Conservation (phyloP, 2,797 vertebrate genomes). For the Gobionotothen gibberifrons region DNA sequence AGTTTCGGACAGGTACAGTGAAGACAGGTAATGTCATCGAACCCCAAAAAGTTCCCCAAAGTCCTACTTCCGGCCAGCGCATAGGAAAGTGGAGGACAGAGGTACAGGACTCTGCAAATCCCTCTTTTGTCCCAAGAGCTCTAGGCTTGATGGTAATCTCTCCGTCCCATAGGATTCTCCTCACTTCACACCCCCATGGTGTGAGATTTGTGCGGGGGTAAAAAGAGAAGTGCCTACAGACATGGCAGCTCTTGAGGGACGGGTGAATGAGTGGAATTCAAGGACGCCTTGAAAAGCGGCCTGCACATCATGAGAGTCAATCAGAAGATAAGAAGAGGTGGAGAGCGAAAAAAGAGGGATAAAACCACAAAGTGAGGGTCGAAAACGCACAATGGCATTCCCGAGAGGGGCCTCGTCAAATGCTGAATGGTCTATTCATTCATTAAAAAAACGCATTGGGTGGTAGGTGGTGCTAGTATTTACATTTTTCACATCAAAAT, state of each 20-base stretch:
- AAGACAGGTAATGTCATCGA: conserved; percentile 34
- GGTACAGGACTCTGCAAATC: conserved; percentile 76
- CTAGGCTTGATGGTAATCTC: conserved; percentile 80
- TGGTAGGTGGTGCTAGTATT: conserved; percentile 53
- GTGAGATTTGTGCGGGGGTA: conserved; percentile 76
- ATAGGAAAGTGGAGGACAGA: conserved; percentile 50
- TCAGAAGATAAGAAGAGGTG: conserved; percentile 75
- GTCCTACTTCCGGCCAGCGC: conserved; percentile 37
- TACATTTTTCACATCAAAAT: conserved; percentile 51
- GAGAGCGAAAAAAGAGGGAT: conserved; percentile 70
- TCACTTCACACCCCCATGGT: conserved; percentile 79
- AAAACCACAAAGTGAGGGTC: conserved; percentile 72
- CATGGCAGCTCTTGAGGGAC: conserved; percentile 73
- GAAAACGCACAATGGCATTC: conserved; percentile 75
- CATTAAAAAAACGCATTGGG: conserved; percentile 63
- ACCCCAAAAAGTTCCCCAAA: conserved; percentile 48
- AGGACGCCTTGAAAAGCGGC: conserved; percentile 73
- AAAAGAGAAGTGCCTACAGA: conserved; percentile 75
- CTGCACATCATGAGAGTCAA: conserved; percentile 75
- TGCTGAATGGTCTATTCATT: conserved; percentile 78
- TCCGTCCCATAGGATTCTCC: conserved; percentile 75
- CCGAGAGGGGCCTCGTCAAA: conserved; percentile 75
- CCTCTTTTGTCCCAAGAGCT: conserved; percentile 78
- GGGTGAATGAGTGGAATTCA: conserved; percentile 79
- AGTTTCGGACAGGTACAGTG: conserved; percentile 28